Conservation (phyloP, 2,113 vertebrate species). For the Thalassarche chlororhynchos region DNA sequence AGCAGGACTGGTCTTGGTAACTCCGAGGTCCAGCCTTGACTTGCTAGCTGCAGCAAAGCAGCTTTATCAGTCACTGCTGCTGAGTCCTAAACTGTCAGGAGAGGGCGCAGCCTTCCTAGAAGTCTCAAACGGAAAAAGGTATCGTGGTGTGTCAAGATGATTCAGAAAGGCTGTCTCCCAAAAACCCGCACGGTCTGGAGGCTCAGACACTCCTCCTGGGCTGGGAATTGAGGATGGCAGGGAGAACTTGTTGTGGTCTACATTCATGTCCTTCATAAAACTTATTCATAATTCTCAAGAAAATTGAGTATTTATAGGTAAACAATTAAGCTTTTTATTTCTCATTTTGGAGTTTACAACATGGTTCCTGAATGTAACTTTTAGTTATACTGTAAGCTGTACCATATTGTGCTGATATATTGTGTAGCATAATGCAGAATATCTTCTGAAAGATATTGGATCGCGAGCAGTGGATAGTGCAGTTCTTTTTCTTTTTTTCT, state of each 20-base stretch:
- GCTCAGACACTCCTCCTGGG: neutral
- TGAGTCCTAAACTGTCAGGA: neutral
- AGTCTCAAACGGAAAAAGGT: neutral
- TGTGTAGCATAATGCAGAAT: neutral
- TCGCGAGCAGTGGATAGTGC: neutral
- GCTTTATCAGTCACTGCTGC: neutral
- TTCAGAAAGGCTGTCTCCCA: neutral
- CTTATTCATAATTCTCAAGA: neutral
- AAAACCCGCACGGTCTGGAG: neutral
- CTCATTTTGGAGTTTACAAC: neutral
- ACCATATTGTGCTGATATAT: no score
- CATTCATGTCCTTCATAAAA: neutral
- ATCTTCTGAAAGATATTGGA: neutral
- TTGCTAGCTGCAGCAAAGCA: neutral
- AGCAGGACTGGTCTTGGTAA: neutral
- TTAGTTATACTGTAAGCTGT: neutral
- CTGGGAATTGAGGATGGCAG: neutral
- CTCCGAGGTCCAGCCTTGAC: neutral
- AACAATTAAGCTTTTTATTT: neutral
- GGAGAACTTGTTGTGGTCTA: neutral
- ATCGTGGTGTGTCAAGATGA: no score
- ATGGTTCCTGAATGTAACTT: neutral
- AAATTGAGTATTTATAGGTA: neutral
- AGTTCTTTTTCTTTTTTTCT: no score
- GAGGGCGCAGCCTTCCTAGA: slow-evolving; percentile 30